These are phyloP conservation scores for Tichodroma muraria DNA, from an alignment of 2,113 vertebrate genomes.

Conservation along the genomic window DNA sequence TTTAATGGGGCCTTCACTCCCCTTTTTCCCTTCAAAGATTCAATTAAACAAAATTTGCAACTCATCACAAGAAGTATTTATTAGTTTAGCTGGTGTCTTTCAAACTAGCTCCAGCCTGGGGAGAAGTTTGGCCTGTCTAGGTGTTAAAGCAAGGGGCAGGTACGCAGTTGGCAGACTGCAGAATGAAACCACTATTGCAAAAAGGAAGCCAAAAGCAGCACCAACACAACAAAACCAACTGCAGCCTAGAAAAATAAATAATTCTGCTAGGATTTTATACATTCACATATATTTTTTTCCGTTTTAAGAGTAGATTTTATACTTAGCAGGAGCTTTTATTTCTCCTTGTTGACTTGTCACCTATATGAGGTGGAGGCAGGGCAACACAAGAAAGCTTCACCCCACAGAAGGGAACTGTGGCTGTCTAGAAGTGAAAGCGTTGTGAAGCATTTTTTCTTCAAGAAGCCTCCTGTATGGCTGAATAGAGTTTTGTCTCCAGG, in stretches of 20 bases:
- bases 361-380: background rate
- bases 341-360: background rate
- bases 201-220: background rate
- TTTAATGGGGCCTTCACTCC: constrained; percentile 46
- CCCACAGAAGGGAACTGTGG: background rate
- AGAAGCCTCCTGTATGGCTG: background rate
- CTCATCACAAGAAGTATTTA: constrained; percentile 26
- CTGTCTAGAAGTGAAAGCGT: background rate
- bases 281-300: background rate
- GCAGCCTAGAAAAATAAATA: background rate
- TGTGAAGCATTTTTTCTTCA: background rate
- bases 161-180: background rate
- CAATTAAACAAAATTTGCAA: constrained; percentile 60
- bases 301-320: background rate
- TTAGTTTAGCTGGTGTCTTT: constrained; percentile 25
- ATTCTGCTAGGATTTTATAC: background rate
- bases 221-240: background rate
- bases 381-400: background rate
- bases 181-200: background rate
- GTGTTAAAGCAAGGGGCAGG: background rate
- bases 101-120: background rate
- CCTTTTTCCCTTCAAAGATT: constrained; percentile 48
- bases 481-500: background rate
- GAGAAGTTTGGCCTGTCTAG: background rate
- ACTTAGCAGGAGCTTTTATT: background rate